Evolutionary conservation across 2,797 vertebrate genomes (phyloP), one percentile per base, ranked within the genome.

Genomic region (Rhinoraja longicauda): DNA sequence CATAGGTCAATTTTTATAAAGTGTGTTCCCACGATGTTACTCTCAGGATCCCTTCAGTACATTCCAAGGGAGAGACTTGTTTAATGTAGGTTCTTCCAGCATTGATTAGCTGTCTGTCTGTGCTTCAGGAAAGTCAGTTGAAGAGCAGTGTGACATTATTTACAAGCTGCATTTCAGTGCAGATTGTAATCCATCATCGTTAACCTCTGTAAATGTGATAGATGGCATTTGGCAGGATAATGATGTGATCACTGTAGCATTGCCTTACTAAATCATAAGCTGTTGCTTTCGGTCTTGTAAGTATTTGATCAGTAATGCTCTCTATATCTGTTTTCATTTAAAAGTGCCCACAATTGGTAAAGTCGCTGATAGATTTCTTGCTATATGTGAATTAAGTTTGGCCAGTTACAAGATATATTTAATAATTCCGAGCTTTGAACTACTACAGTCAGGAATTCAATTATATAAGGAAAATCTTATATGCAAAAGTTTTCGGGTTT

Each of bases 181-280:
- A 90, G 95, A 94, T 95, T 94, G 94, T 95, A 95, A 97, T 97
- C 96, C 84, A 94, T 97, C 97, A 97, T 97, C 92, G 96, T 97
- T 97, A 97, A 96, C 94, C 95, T 96, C 96, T 95, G 95, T 95
- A 97, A 96, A 96, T 96, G 95, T 97, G 97, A 97, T 97, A 96
- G 96, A 97, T 97, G 94, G 95, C 94, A 84, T 96, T 97, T 96
- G 95, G 96, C 96, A 96, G 96, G 29, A 94, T 96, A 96, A 97
- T 97, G 96, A 97, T 97, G 95, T 95, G 96, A 97, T 96, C 96
- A 93, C 94, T 95, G 95, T 96, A 95, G 94, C 95, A 95, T 95
- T 88, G 93, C 95, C 94, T 95, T 95, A 95, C 95, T 96, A 97
- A 97, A 97, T 97, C 97, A 97, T 96, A 96, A 96, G 95, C 95